Evolutionary conservation across 1,140 invertebrate species (phyloP).

Genomic region (Nymphalis io): DNA sequence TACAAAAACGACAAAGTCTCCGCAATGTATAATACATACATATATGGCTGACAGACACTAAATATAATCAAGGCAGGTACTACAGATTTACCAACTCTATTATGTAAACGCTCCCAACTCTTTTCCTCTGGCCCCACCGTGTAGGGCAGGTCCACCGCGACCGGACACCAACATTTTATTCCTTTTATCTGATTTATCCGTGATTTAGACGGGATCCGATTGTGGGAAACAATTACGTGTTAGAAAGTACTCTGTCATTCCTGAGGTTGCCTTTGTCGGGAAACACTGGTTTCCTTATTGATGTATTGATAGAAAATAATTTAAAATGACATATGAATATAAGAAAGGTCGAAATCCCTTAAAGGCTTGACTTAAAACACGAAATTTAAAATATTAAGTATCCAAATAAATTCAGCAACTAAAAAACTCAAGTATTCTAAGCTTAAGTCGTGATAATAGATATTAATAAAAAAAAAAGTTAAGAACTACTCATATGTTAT

Average conservation of each 20-base stretch:
- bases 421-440: no score
- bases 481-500: background rate
- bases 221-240: slow-evolving; percentile 57
- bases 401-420: no score
- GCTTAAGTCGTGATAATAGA: no score
- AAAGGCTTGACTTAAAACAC: no score
- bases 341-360: background rate
- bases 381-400: no score
- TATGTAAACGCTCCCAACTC: background rate
- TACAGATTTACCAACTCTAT: no score
- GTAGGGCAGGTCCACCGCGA: slow-evolving; percentile 18
- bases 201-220: slow-evolving; percentile 47
- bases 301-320: slow-evolving; percentile 2
- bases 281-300: slow-evolving; percentile 22
- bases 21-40: no score
- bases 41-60: no score
- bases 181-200: slow-evolving; percentile 56
- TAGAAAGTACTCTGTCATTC: slow-evolving; percentile 45
- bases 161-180: slow-evolving; percentile 47
- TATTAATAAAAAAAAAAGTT: no score
- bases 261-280: slow-evolving; percentile 13
- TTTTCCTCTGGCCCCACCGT: background rate
- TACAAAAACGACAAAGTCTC: no score
- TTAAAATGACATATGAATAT: background rate
- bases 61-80: no score